These are phyloP conservation scores for Trachemys scripta DNA, from an alignment of 2,113 vertebrate genomes.

Conservation along the genomic window DNA sequence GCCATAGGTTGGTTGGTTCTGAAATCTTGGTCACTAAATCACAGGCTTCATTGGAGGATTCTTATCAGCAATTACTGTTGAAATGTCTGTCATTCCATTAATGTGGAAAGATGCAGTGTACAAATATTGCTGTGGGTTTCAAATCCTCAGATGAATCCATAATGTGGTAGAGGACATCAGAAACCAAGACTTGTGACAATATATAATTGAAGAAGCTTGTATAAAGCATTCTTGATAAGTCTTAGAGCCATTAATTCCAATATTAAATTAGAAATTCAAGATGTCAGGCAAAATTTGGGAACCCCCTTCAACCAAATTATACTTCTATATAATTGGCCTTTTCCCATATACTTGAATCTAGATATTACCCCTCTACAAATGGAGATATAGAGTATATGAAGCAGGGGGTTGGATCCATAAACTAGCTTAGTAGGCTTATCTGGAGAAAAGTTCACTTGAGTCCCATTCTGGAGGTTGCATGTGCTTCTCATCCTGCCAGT, in stretches of 20 bases:
- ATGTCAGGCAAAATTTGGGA: background rate
- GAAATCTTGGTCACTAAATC: background rate
- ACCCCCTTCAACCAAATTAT: background rate
- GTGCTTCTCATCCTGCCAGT: constrained; percentile 73
- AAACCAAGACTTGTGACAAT: background rate
- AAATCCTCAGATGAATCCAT: background rate
- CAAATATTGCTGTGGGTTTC: background rate
- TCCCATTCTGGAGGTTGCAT: constrained; percentile 45
- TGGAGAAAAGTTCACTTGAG: constrained; percentile 62
- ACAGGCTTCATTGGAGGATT: background rate
- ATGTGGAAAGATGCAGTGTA: accelerated
- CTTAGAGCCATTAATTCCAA: background rate
- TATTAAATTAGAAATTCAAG: background rate
- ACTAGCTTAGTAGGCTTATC: background rate
- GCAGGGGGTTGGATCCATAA: background rate
- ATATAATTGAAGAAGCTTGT: background rate
- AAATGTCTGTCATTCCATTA: background rate
- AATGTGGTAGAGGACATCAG: background rate
- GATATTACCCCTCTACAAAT: accelerated
- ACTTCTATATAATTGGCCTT: background rate
- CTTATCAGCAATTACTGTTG: background rate
- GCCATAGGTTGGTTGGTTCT: constrained; percentile 2
- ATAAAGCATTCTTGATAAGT: background rate
- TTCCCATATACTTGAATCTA: background rate
- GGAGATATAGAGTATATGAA: background rate